These are phyloP conservation scores for Hippocampus zosterae DNA, from an alignment of 2,113 vertebrate species.

Conservation along the genomic window DNA sequence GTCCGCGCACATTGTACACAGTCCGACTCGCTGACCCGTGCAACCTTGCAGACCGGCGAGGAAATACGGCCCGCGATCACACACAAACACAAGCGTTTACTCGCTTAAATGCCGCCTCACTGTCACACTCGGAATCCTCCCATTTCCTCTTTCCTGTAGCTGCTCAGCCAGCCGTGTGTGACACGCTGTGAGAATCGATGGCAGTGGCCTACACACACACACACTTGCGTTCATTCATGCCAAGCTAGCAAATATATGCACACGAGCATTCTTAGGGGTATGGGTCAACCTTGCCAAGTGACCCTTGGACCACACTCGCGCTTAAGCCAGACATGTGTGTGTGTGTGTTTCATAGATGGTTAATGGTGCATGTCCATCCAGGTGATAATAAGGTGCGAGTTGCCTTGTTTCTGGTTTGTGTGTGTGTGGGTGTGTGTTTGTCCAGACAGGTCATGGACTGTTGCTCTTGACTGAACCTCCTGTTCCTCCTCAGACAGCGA, in stretches of 20 bases:
- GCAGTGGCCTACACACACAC: slow-evolving; percentile 18
- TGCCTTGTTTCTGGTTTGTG: slow-evolving; percentile 22
- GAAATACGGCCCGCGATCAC: slow-evolving; percentile 25
- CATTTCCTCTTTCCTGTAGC: slow-evolving; percentile 68
- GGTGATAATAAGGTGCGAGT: slow-evolving; percentile 50
- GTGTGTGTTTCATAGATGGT: slow-evolving; percentile 28
- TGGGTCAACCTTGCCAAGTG: slow-evolving; percentile 43
- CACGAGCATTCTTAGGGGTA: slow-evolving; percentile 20
- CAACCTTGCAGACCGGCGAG: slow-evolving; percentile 34
- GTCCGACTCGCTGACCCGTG: slow-evolving; percentile 47
- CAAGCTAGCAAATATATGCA: slow-evolving; percentile 33
- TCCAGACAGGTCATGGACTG: slow-evolving; percentile 50
- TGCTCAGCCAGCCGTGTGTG: slow-evolving; percentile 53
- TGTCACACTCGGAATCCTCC: slow-evolving; percentile 58
- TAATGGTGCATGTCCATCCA: slow-evolving; percentile 32
- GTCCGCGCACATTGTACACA: slow-evolving; percentile 18
- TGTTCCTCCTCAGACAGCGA: slow-evolving; percentile 30
- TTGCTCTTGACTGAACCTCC: slow-evolving; percentile 31
- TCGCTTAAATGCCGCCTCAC: slow-evolving; percentile 40
- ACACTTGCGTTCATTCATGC: slow-evolving; percentile 9
- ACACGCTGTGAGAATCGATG: slow-evolving; percentile 44
- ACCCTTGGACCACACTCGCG: slow-evolving; percentile 30
- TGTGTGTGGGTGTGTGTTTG: slow-evolving; percentile 15
- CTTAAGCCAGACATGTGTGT: slow-evolving; percentile 22
- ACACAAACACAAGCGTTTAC: slow-evolving; percentile 19